These are phyloP conservation scores for Triplophysa siluroides DNA, from an alignment of 2,113 vertebrate species.

Conservation along the genomic window DNA sequence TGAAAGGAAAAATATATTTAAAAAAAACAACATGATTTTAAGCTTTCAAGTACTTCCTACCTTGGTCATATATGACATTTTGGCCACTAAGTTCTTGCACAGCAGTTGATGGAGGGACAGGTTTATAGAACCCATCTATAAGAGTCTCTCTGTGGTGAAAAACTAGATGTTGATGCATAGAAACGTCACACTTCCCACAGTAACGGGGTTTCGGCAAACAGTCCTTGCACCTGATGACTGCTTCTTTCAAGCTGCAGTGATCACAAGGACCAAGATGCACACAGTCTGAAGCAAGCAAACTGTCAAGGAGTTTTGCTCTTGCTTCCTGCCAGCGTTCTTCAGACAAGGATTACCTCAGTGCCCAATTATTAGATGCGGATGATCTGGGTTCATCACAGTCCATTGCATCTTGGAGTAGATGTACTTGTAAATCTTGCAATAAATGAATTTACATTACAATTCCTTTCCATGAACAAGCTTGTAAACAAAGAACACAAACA, in stretches of 20 bases:
- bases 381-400: too few species aligned
- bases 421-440: background rate
- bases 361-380: too few species aligned
- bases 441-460: background rate
- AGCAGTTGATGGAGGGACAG: background rate
- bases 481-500: slow-evolving; percentile 1
- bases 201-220: background rate
- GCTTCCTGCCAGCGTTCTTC: slow-evolving; percentile 29
- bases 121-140: slow-evolving; percentile 15
- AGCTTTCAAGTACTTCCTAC: background rate
- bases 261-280: background rate
- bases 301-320: slow-evolving; percentile 24
- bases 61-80: slow-evolving; percentile 21
- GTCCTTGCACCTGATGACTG: too few species aligned
- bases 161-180: slow-evolving; percentile 4
- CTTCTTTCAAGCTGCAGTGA: too few species aligned
- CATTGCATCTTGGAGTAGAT: slow-evolving; percentile 5
- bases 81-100: slow-evolving; percentile 18
- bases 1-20: too few species aligned
- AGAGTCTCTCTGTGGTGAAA: slow-evolving; percentile 29
- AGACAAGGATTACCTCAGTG: slow-evolving; percentile 19
- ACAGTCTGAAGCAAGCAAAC: slow-evolving; percentile 22
- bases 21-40: too few species aligned
- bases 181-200: slow-evolving; percentile 31
- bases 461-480: slow-evolving; percentile 7